Conservation (phyloP, 2,797 vertebrate genomes). For the Danio aesculapii region DNA sequence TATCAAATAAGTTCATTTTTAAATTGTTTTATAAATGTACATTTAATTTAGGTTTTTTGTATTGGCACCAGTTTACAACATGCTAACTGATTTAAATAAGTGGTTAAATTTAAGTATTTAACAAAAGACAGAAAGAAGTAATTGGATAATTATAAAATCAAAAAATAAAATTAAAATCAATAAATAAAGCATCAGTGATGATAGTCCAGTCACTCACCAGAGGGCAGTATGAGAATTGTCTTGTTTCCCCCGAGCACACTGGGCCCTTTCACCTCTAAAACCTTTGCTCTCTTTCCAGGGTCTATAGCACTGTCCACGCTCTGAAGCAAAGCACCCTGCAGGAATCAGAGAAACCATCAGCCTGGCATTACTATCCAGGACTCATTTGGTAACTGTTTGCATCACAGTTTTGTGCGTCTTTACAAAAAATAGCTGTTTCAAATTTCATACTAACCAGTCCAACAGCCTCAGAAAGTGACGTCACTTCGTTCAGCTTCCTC, state of each 20-base stretch:
- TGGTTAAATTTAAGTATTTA: no score
- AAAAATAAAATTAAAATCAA: not conserved
- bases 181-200: not conserved
- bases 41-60: no score
- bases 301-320: conserved; percentile 71
- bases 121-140: no score
- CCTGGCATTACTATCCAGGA: no score
- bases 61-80: no score
- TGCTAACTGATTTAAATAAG: no score
- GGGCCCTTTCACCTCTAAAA: conserved; percentile 80
- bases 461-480: conserved; percentile 86
- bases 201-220: conserved; percentile 80
- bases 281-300: conserved; percentile 90
- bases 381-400: no score
- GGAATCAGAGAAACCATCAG: not conserved
- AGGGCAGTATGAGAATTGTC: conserved; percentile 92
- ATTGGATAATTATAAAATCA: no score
- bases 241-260: conserved; percentile 80
- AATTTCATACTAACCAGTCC: conserved; percentile 85
- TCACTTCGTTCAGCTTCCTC: conserved; percentile 90
- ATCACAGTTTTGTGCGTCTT: no score
- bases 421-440: not conserved
- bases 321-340: conserved; percentile 83
- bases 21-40: no score
- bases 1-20: no score